Evolutionary conservation across 1,140 invertebrate genomes (phyloP).

Genomic region (Drosophila auraria): DNA sequence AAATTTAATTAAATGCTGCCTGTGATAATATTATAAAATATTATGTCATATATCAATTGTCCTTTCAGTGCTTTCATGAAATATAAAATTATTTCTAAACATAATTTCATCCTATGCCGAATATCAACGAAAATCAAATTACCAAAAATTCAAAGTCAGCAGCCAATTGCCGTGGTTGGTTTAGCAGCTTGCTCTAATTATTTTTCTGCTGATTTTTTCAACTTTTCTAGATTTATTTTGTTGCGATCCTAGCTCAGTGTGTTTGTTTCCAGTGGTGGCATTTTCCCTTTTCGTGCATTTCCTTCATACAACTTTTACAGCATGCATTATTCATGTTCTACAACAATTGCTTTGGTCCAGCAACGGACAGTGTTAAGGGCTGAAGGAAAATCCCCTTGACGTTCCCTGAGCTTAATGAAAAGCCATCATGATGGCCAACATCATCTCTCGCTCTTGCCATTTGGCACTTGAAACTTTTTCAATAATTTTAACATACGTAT

Average conservation of each 20-base stretch:
- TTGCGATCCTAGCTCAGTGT: constrained; percentile 15
- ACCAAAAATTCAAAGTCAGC: constrained; percentile 2
- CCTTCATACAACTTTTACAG: constrained; percentile 68
- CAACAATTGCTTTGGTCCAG: constrained; percentile 64
- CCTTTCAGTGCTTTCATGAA: background rate
- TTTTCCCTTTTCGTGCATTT: constrained; percentile 57
- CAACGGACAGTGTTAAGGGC: constrained; percentile 7
- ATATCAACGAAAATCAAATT: background rate
- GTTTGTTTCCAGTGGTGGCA: constrained; percentile 39
- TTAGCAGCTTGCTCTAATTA: constrained; percentile 43
- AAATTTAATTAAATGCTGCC: no score
- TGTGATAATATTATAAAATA: no score
- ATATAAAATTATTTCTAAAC: background rate
- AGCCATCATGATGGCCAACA: constrained; percentile 54
- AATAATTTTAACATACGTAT: constrained; percentile 72
- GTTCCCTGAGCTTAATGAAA: constrained; percentile 57
- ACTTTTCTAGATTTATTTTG: constrained; percentile 8
- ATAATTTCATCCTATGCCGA: background rate
- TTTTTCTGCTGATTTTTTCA: constrained; percentile 18
- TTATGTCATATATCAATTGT: no score
- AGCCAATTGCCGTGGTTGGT: constrained; percentile 26
- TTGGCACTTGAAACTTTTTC: constrained; percentile 72
- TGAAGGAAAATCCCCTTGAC: background rate
- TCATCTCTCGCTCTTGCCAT: constrained; percentile 22
- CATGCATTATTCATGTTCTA: constrained; percentile 77